phyloP scores from a whole-genome alignment of 1,140 invertebrate genomes.

The Drosophila hydei region DNA sequence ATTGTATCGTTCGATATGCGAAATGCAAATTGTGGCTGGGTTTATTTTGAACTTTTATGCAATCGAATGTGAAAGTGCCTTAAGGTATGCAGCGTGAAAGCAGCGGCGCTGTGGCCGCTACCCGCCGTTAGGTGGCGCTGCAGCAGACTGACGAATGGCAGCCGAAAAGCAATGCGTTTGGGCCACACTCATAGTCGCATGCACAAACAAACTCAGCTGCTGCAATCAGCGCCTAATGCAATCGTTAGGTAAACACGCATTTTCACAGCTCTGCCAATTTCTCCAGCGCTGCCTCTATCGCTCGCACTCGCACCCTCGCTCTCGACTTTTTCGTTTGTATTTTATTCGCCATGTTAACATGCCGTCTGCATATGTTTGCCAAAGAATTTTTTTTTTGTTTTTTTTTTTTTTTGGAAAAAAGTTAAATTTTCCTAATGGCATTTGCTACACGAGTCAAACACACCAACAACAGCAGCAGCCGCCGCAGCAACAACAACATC shows the following conservation, averaged over 20 bases:
- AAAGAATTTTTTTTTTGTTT: slow-evolving; percentile 25
- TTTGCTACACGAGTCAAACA: slow-evolving; percentile 48
- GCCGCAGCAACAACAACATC: slow-evolving; percentile 11
- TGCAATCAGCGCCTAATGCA: slow-evolving; percentile 79
- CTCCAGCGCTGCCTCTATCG: slow-evolving; percentile 7
- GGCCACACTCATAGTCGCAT: background rate
- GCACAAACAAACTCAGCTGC: slow-evolving; percentile 14
- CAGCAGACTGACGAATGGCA: slow-evolving; percentile 1
- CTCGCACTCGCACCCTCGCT: background rate
- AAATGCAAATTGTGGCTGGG: background rate
- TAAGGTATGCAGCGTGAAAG: slow-evolving; percentile 14
- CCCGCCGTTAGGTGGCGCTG: slow-evolving; percentile 30
- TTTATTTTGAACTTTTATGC: background rate
- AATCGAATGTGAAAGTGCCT: slow-evolving; percentile 9
- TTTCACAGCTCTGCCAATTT: slow-evolving; percentile 38
- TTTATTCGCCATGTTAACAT: slow-evolving; percentile 79
- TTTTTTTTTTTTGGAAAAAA: slow-evolving; percentile 20
- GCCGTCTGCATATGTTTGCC: slow-evolving; percentile 75
- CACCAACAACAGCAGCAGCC: slow-evolving; percentile 11
- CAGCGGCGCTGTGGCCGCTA: background rate
- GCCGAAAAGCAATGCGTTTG: slow-evolving; percentile 5
- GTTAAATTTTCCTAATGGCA: slow-evolving; percentile 72
- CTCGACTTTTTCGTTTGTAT: slow-evolving; percentile 44
- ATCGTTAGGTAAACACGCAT: slow-evolving; percentile 76
- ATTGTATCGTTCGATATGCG: slow-evolving; percentile 1